phyloP scores from a whole-genome alignment of 2,888 invertebrate genomes.

The Merodon equestris region DNA sequence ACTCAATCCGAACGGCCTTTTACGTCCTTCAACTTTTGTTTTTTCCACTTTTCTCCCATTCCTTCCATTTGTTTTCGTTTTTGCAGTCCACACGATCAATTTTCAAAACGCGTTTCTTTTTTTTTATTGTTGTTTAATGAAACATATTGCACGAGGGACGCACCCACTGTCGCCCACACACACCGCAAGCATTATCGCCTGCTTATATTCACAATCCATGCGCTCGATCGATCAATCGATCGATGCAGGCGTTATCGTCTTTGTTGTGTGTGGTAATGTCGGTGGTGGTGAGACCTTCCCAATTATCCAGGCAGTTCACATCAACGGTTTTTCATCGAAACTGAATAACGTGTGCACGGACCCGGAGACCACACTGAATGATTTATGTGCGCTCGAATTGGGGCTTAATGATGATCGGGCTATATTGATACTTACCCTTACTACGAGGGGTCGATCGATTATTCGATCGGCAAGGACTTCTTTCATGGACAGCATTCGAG shows the following conservation, averaged over 20 bases:
- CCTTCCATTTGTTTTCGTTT: too few species aligned
- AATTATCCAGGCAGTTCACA: conserved; percentile 67
- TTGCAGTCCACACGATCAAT: too few species aligned
- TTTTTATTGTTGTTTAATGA: background rate
- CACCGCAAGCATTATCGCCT: too few species aligned
- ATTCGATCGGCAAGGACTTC: too few species aligned
- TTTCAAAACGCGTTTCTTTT: too few species aligned
- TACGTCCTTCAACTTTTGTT: conserved; percentile 57
- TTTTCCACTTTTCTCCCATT: background rate
- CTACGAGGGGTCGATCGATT: too few species aligned
- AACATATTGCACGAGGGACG: conserved; percentile 57
- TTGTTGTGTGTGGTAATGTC: conserved; percentile 7
- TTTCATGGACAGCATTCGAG: too few species aligned
- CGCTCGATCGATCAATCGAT: conserved; percentile 29
- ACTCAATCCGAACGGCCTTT: conserved; percentile 65
- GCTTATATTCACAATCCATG: conserved; percentile 36
- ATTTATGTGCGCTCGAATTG: conserved; percentile 21
- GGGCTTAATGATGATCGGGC: conserved; percentile 58
- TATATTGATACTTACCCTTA: conserved; percentile 51
- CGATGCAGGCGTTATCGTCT: conserved; percentile 7
- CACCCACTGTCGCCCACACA: conserved; percentile 67
- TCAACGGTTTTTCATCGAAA: conserved; percentile 61
- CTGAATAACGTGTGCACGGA: conserved; percentile 45
- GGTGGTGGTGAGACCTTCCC: conserved; percentile 37
- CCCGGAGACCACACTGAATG: conserved; percentile 60